Percentiles rank a stretch among this genome's conserved stretches.
phyloP scores from a whole-genome alignment of 2,797 vertebrate species.

The Rhabdomys pumilio region DNA sequence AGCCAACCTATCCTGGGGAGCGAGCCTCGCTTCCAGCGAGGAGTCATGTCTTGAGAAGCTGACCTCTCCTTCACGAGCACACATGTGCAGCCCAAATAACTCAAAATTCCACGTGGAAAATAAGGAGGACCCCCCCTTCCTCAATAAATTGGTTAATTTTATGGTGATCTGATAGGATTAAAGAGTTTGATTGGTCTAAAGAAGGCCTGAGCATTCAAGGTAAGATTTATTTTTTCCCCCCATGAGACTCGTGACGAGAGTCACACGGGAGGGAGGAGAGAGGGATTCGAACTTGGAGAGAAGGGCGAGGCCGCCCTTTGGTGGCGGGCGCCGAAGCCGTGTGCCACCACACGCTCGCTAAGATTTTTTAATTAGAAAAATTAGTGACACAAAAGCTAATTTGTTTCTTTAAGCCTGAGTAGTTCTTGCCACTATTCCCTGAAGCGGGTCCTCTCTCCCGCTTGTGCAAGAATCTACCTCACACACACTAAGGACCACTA shows the following conservation, averaged over 20 bases:
- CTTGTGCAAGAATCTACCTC: not conserved
- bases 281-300: no score
- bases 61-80: not conserved
- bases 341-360: not conserved
- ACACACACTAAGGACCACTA: not conserved
- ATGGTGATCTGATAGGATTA: not conserved
- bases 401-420: not conserved
- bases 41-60: not conserved
- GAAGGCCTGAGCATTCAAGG: not conserved
- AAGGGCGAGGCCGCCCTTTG: no score
- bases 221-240: not conserved
- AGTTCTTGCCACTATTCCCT: no score
- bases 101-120: not conserved
- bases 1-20: not conserved
- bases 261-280: no score
- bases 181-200: not conserved
- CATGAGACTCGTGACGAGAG: no score
- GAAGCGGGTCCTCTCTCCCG: not conserved
- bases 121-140: no score
- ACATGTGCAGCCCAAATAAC: not conserved
- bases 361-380: not conserved
- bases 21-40: not conserved
- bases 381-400: not conserved
- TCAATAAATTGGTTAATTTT: not conserved
- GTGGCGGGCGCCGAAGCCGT: no score